Conservation (phyloP, 2,113 vertebrate species). For the Columba janthina region DNA sequence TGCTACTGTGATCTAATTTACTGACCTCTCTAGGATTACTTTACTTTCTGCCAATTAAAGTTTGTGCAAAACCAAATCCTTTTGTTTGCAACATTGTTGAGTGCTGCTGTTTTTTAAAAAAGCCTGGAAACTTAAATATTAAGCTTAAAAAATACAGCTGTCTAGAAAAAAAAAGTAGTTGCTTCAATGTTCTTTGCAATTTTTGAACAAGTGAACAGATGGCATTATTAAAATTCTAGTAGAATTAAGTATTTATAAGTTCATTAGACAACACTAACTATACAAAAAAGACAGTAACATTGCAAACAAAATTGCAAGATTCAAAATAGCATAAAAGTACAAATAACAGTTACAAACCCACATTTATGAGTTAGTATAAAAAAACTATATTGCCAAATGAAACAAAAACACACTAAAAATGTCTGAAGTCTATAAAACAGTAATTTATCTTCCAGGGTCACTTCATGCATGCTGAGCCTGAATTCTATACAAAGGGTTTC, state of each 20-base stretch:
- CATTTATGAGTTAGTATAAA: neutral
- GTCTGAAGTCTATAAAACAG: neutral
- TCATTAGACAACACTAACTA: constrained; percentile 51
- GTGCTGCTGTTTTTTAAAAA: neutral
- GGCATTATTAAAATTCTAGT: constrained; percentile 65
- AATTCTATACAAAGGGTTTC: neutral
- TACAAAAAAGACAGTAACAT: constrained; percentile 8
- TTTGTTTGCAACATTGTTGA: neutral
- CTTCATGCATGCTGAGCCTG: neutral
- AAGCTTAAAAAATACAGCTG: constrained; percentile 33
- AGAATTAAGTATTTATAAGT: constrained; percentile 64
- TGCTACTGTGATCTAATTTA: neutral
- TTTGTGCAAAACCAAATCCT: neutral
- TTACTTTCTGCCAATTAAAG: neutral
- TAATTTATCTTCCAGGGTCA: constrained; percentile 9
- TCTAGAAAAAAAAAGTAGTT: neutral
- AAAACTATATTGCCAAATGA: neutral
- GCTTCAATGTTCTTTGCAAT: neutral
- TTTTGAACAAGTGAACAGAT: constrained; percentile 46
- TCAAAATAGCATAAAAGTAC: constrained; percentile 23
- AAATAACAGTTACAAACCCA: neutral
- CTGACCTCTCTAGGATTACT: neutral
- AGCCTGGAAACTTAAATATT: neutral
- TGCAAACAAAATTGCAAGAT: constrained; percentile 31
- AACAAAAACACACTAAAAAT: constrained; percentile 7